A percentile compares a stretch with the other conserved stretches of the same genome.
Evolutionary conservation across 2,797 vertebrate genomes (phyloP).

Genomic region (Myotis findleyi): DNA sequence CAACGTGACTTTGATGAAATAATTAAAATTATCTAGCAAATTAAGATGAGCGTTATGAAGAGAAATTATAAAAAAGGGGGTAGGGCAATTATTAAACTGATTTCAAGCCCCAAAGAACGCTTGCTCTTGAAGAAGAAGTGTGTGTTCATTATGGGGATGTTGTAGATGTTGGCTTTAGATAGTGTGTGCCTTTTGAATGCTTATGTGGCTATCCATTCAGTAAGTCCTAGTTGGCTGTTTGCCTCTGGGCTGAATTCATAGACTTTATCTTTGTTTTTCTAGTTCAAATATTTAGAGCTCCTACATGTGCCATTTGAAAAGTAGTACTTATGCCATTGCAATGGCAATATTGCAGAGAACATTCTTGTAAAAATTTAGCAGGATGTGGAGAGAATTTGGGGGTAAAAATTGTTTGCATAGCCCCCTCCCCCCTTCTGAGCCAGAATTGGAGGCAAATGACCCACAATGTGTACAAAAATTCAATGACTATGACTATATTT

Average conservation of each 20-base stretch:
- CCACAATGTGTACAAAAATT: slow-evolving; percentile 12
- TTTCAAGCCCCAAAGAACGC: background rate
- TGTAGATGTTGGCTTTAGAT: background rate
- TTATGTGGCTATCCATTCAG: background rate
- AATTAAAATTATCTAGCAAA: slow-evolving; percentile 16
- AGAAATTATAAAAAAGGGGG: background rate
- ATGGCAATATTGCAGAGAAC: background rate
- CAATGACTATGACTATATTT: slow-evolving; percentile 54
- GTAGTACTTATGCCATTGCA: background rate
- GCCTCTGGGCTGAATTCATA: slow-evolving; percentile 2
- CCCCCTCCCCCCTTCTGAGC: background rate
- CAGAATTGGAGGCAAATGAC: slow-evolving; percentile 36
- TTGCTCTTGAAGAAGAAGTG: background rate
- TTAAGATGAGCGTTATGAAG: background rate
- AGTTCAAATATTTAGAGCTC: slow-evolving; percentile 29
- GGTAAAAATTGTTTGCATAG: background rate
- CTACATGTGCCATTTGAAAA: slow-evolving; percentile 12
- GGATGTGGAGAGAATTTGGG: background rate
- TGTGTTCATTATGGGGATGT: background rate
- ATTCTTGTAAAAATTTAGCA: slow-evolving; percentile 42
- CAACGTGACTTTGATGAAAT: background rate
- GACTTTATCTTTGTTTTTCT: slow-evolving; percentile 53
- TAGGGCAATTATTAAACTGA: background rate
- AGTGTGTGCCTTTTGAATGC: background rate
- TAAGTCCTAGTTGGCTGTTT: background rate